phyloP scores from a whole-genome alignment of 2,797 vertebrate genomes.

The Dicrostonyx torquatus region DNA sequence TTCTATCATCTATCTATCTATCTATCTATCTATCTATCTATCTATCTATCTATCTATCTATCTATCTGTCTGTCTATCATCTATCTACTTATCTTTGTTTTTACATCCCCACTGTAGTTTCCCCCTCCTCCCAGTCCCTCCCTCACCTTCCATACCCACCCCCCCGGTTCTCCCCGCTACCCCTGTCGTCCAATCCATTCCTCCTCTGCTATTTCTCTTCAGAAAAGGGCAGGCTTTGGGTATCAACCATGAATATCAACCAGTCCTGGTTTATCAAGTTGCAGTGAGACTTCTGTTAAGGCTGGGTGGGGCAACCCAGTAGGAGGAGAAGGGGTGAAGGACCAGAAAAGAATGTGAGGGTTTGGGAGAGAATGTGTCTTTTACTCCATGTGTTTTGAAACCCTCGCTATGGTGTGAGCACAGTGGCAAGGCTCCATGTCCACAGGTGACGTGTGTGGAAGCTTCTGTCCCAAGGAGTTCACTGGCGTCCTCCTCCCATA shows the following conservation, averaged over 20 bases:
- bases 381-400: not conserved
- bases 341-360: not conserved
- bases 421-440: too few species aligned
- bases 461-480: not conserved
- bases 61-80: too few species aligned
- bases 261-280: not conserved
- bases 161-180: fast-evolving
- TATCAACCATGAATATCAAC: not conserved
- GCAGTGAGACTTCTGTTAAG: not conserved
- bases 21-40: too few species aligned
- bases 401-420: fast-evolving
- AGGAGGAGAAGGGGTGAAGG: not conserved
- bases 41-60: too few species aligned
- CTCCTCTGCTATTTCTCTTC: not conserved
- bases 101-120: not conserved
- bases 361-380: not conserved
- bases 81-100: not conserved
- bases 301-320: not conserved
- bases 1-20: too few species aligned
- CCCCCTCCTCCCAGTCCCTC: not conserved
- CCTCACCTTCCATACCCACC: not conserved
- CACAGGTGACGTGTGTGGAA: not conserved
- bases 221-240: not conserved
- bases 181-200: not conserved
- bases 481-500: not conserved